Evolutionary conservation across 2,888 invertebrate species (phyloP), one percentile per base, ranked within the genome.

Genomic region (Hartigia nigra): DNA sequence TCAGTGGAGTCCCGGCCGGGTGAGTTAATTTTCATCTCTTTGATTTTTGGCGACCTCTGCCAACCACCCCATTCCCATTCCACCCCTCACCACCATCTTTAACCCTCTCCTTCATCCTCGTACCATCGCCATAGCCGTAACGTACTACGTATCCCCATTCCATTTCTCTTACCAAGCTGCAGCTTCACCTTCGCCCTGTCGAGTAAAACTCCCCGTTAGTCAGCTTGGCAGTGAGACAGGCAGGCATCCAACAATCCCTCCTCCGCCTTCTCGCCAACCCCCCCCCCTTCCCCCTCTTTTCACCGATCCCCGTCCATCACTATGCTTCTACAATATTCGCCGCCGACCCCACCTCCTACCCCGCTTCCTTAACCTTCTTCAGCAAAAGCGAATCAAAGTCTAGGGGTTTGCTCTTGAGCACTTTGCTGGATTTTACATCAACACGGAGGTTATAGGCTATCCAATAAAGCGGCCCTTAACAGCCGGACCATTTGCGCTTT

Each of bases 21-120:
- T 81, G 85, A 82, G 84, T 86, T 88, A 89, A 90, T 90, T 88
- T 89, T 86, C 90, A 90, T 90, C 87, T 86, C 88, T 89, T 90
- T 90, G 90, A 90, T 91, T 91, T 91, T 90, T 90, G 90, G 88
- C 88, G 85, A 84, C 83, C 85, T 82, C 82, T 77, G 77, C 76
- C 74, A 36, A 70, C 78, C 70, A 70, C 75, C 55, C 35, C 79
- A 75, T 70, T 37, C 34, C 74, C 35, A 81, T 34, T 74, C 75
- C 32, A 70, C 74, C 75, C 76, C 78, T 72, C 76, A 75, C 78
- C 70, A 77, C 72, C 74, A 74, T 75, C 80, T 70, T 35, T 79
- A 34, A 55, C 80, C 69, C 81, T 79, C 39, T 70, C 77, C 31
- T 14, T 23, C 79, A 3, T 12, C 31, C 74, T 1, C 77, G 34